A percentile compares a stretch with the other conserved stretches of the same genome.
phyloP scores from a whole-genome alignment of 2,797 vertebrate species.

The Bothrops alternatus region DNA sequence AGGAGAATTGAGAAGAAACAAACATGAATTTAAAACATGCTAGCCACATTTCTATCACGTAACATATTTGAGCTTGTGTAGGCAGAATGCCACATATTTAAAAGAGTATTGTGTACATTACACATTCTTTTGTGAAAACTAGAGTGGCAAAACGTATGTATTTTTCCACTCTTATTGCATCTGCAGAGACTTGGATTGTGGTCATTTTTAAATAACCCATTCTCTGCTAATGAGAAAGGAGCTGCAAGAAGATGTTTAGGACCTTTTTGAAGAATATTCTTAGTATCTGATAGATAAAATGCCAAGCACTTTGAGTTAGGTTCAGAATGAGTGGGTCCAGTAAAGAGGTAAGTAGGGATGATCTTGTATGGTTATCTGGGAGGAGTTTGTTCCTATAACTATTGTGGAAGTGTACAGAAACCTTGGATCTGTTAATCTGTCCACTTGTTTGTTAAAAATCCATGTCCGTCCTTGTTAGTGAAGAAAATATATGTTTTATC shows the following conservation, averaged over 20 bases:
- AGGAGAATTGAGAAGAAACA: not conserved
- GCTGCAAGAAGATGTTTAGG: not conserved
- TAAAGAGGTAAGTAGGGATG: not conserved
- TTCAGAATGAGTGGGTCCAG: not conserved
- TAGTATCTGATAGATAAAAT: not conserved
- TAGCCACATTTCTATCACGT: constrained; percentile 7
- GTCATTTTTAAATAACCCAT: not conserved
- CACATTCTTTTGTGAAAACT: not conserved
- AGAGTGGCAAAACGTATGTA: not conserved
- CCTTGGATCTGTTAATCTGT: not conserved
- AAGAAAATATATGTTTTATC: not conserved
- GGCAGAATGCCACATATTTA: constrained; percentile 21
- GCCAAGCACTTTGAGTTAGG: not conserved
- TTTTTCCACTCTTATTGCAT: not conserved
- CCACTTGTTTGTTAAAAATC: not conserved
- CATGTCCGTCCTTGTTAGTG: not conserved
- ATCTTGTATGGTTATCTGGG: not conserved
- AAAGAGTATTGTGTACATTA: constrained; percentile 1
- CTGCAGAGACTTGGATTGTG: not conserved
- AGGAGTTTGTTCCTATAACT: not conserved
- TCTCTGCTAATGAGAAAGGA: not conserved
- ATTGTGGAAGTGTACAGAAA: not conserved
- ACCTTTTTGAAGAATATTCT: not conserved
- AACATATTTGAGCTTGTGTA: constrained; percentile 16
- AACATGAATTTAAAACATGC: not conserved